A percentile compares a stretch with the other conserved stretches of the same genome.
phyloP scores from a whole-genome alignment of 2,888 invertebrate species.

The Sialis lutaria region DNA sequence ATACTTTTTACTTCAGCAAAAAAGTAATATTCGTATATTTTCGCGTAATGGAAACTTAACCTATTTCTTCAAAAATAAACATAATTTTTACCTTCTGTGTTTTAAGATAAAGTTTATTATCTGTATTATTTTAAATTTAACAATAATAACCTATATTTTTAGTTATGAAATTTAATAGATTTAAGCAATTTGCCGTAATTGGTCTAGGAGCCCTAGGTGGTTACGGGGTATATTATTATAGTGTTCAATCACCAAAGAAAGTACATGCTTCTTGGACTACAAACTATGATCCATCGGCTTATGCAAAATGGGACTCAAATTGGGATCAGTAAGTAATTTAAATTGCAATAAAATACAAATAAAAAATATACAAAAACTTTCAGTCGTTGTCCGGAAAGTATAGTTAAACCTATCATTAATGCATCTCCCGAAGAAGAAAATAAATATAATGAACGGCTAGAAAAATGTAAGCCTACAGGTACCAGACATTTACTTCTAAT shows the following conservation, averaged over 20 bases:
- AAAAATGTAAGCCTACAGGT: slow-evolving; percentile 40
- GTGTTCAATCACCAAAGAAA: slow-evolving; percentile 20
- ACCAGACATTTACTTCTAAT: slow-evolving; percentile 76
- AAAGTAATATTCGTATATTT: no score
- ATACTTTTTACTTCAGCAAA: no score
- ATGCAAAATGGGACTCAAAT: slow-evolving; percentile 65
- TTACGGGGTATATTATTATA: slow-evolving; percentile 38
- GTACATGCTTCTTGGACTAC: slow-evolving; percentile 54
- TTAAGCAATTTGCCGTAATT: no score
- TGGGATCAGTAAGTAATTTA: slow-evolving; percentile 63
- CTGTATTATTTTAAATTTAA: no score
- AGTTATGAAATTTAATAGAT: no score
- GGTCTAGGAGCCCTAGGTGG: slow-evolving; percentile 50
- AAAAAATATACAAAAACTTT: slow-evolving; percentile 11
- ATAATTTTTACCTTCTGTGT: no score
- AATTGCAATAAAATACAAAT: background rate
- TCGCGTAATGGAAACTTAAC: no score
- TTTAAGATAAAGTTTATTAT: no score
- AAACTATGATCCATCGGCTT: slow-evolving; percentile 37
- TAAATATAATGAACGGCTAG: slow-evolving; percentile 44
- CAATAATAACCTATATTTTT: no score
- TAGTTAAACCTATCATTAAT: slow-evolving; percentile 40
- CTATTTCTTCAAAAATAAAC: no score
- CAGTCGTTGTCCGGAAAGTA: slow-evolving; percentile 55
- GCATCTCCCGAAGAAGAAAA: slow-evolving; percentile 41